phyloP scores from a whole-genome alignment of 2,888 invertebrate genomes.

The Corbicula japonica region DNA sequence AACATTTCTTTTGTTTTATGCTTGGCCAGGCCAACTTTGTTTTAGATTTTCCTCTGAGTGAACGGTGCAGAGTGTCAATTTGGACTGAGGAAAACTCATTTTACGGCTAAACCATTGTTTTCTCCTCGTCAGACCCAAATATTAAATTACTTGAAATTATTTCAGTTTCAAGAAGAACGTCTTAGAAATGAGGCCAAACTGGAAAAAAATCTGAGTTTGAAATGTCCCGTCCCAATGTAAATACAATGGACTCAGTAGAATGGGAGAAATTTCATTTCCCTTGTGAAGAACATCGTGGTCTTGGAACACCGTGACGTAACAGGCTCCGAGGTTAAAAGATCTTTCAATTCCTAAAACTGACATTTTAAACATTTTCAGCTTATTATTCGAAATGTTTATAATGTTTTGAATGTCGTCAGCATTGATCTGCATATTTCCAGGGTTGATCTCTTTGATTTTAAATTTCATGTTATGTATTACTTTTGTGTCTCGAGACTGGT shows the following conservation, averaged over 20 bases:
- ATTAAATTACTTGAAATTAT: conserved; percentile 27
- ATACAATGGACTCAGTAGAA: conserved; percentile 29
- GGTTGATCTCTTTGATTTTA: conserved; percentile 1
- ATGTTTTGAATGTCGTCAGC: conserved; percentile 20
- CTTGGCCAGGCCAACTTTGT: conserved; percentile 14
- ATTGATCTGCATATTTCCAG: conserved; percentile 12
- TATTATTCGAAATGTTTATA: conserved; percentile 20
- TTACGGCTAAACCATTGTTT: conserved; percentile 39
- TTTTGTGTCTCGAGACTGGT: conserved; percentile 35
- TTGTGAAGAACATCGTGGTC: conserved; percentile 21
- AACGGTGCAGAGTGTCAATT: conserved; percentile 31
- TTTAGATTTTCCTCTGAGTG: conserved; percentile 40
- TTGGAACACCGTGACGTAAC: conserved; percentile 36
- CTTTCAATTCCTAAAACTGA: conserved; percentile 25
- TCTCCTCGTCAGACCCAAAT: conserved; percentile 46
- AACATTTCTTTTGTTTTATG: not conserved
- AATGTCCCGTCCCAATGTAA: conserved; percentile 42
- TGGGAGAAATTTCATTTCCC: conserved; percentile 22
- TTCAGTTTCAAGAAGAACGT: not conserved
- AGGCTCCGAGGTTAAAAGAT: conserved; percentile 29
- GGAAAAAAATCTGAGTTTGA: conserved; percentile 39
- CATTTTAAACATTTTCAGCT: conserved; percentile 17
- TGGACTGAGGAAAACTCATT: conserved; percentile 31
- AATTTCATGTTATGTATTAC: conserved; percentile 14
- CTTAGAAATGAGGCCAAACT: conserved; percentile 18